Conservation (phyloP, 2,113 vertebrate species). For the Eira barbara region DNA sequence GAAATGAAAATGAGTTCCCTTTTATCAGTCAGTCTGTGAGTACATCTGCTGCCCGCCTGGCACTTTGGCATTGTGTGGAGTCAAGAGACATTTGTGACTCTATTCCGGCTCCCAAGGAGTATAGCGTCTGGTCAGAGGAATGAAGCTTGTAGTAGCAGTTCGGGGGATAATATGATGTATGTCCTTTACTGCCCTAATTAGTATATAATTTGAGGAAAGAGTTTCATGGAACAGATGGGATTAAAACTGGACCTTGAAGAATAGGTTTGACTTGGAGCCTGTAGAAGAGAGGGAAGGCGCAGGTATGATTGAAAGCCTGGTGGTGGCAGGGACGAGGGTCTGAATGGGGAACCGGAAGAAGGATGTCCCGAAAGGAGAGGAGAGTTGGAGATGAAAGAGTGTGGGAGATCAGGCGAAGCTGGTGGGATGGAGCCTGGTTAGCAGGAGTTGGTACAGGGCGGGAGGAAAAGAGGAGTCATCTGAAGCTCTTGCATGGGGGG, state of each 20-base stretch:
- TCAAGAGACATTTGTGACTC: background rate
- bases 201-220: background rate
- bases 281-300: no score
- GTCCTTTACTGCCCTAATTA: background rate
- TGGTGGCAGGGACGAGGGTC: background rate
- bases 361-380: background rate
- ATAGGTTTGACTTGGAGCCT: background rate
- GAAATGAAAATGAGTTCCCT: constrained; percentile 18
- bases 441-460: no score
- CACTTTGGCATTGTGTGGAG: background rate
- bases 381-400: background rate
- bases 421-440: background rate
- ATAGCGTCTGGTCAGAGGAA: background rate
- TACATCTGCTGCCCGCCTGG: background rate
- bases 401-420: background rate
- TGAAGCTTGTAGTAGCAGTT: background rate
- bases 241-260: background rate
- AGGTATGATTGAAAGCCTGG: background rate
- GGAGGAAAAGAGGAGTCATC: background rate
- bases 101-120: background rate
- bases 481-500: background rate
- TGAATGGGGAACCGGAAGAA: background rate
- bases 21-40: background rate
- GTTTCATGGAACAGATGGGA: background rate
- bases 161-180: background rate